Evolutionary conservation across 2,888 invertebrate species (phyloP), one percentile per base, ranked within the genome.

Genomic region (Phrixothrix hirtus): DNA sequence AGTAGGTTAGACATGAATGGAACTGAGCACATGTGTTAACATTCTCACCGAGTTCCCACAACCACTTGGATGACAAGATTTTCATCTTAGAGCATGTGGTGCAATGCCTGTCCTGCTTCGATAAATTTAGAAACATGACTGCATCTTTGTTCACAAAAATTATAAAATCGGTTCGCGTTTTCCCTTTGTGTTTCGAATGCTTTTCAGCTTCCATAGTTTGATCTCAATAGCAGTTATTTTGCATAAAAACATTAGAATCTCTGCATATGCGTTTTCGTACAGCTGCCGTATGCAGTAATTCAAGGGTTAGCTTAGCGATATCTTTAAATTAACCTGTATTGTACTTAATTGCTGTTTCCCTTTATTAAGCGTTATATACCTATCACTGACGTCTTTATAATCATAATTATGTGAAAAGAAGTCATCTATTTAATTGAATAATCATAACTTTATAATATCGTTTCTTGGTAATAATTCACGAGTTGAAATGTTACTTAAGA

Each of bases 21-120:
- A 60, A 49, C 37, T 55, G 62, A 66, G 59, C 72, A 68, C 73
- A 74, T 67, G 69, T 74, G 74, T 70, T 67, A 67, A 68, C 69
- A 71, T 69, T 74, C 74, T 69, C 73, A 73, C 64, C 66, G 64
- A 67, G 71, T 71, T 71, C 70, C 69, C 68, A 65, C 69, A 68
- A 68, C 70, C 71, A 72, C 72, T 71, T 70, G 69, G 67, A 65
- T 65, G 72, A 74, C 74, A 73, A 72, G 72, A 70, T 71, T 74
- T 73, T 72, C 72, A 70, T 73, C 72, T 74, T 70, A 72, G 63
- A 61, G 63, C 65, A 66, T 65, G 67, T 64, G 66, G 63, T 55
- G 51, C 51, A 39, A 42, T 58, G 52, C 38, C 48, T 31, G 39
- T 60, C 47, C 41, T 45, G 35, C 30, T 54, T 36, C 54, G 38